Conservation (phyloP, 2,888 invertebrate species). For the Pristionchus entomophagus region DNA sequence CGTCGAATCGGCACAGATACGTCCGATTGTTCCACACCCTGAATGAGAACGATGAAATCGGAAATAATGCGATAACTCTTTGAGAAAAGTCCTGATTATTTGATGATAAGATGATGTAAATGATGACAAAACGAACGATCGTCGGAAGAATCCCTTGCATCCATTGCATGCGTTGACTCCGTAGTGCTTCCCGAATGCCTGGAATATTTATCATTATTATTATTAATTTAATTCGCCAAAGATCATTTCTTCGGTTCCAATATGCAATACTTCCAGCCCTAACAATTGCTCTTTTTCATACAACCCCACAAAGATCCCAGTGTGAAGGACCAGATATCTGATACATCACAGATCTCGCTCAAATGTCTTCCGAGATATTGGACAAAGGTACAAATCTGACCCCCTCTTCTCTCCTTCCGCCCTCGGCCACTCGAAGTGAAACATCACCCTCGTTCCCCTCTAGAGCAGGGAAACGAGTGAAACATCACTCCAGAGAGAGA, state of each 20-base stretch:
- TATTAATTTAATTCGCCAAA: neutral
- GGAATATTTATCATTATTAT: neutral
- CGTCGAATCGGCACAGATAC: slow-evolving; percentile 71
- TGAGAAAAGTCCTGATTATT: neutral
- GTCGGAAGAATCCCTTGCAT: slow-evolving; percentile 73
- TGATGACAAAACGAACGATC: slow-evolving; percentile 48
- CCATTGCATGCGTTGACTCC: slow-evolving; percentile 70
- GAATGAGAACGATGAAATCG: slow-evolving; percentile 44
- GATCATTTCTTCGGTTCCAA: neutral
- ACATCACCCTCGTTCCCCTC: no score
- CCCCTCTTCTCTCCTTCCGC: neutral
- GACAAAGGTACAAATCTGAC: no score
- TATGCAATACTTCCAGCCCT: no score
- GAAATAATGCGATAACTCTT: neutral
- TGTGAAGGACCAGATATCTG: neutral
- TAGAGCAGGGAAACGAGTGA: neutral
- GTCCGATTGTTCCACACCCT: slow-evolving; percentile 69
- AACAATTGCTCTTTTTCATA: neutral
- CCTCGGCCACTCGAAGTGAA: neutral
- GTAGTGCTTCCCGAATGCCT: slow-evolving; percentile 68
- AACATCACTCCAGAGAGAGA: neutral
- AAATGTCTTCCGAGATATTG: neutral
- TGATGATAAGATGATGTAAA: neutral
- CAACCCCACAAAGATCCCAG: neutral
- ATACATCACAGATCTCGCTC: neutral